Evolutionary conservation across 2,113 vertebrate genomes (phyloP).

Genomic region (Scopus umbretta): DNA sequence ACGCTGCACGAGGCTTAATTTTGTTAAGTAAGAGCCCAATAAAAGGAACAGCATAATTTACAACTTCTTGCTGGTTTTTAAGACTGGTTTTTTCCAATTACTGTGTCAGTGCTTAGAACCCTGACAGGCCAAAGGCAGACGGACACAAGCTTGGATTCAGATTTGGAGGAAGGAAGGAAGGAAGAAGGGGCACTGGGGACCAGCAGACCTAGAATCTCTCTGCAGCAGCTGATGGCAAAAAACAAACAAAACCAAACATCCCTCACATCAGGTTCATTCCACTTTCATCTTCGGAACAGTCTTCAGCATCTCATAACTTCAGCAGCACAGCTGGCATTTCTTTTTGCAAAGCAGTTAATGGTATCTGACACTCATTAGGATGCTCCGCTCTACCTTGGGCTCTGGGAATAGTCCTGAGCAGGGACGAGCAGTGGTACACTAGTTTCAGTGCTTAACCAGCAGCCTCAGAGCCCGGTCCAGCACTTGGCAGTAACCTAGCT

Average conservation of each 20-base stretch:
- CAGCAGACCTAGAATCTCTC: neutral
- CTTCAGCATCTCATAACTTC: neutral
- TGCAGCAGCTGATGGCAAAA: neutral
- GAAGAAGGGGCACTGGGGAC: neutral
- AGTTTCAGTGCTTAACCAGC: neutral
- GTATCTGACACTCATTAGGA: neutral
- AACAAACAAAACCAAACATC: neutral
- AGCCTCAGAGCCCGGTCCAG: neutral
- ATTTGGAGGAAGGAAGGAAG: neutral
- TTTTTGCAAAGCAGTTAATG: neutral
- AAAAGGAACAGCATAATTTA: neutral
- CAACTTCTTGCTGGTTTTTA: neutral
- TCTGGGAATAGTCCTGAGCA: neutral
- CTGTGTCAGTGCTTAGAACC: neutral
- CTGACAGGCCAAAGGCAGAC: neutral
- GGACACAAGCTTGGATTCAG: neutral
- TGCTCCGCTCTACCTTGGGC: neutral
- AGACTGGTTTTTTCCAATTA: neutral
- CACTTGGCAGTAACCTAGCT: neutral
- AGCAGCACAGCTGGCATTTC: neutral
- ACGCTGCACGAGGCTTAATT: rapidly evolving
- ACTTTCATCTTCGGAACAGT: neutral
- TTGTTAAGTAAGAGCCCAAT: neutral
- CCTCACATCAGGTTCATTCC: neutral
- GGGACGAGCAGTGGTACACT: neutral